Conservation (phyloP, 2,113 vertebrate species). For the Oceanites oceanicus region DNA sequence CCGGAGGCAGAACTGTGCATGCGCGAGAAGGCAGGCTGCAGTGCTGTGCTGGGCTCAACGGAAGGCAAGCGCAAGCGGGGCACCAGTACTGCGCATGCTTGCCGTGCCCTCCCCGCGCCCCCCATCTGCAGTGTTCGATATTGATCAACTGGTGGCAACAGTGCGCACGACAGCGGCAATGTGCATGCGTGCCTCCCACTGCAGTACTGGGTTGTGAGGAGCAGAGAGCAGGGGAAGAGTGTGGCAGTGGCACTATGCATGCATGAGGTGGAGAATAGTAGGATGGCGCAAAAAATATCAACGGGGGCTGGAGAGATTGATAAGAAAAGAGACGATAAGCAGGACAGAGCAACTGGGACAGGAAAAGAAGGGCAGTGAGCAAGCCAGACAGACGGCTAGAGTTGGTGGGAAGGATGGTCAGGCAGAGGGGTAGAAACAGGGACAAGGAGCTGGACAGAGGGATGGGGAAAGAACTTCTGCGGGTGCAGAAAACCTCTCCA, state of each 20-base stretch:
- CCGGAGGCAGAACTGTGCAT: background rate
- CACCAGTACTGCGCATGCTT: background rate
- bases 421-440: background rate
- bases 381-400: background rate
- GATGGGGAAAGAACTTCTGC: too few species aligned
- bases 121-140: background rate
- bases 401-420: background rate
- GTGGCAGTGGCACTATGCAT: too few species aligned
- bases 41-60: background rate
- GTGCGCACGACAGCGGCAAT: background rate
- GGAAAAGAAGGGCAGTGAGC: background rate
- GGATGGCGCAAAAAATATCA: accelerated
- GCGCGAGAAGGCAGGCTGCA: background rate
- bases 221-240: background rate
- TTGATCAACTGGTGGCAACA: background rate
- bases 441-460: too few species aligned
- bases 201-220: background rate
- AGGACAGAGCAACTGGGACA: background rate
- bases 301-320: accelerated
- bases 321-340: accelerated
- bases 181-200: background rate
- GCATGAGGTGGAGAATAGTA: too few species aligned
- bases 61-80: background rate
- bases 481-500: background rate
- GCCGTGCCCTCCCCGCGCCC: too few species aligned